phyloP scores from a whole-genome alignment of 2,888 invertebrate genomes.

The Diploptera punctata region DNA sequence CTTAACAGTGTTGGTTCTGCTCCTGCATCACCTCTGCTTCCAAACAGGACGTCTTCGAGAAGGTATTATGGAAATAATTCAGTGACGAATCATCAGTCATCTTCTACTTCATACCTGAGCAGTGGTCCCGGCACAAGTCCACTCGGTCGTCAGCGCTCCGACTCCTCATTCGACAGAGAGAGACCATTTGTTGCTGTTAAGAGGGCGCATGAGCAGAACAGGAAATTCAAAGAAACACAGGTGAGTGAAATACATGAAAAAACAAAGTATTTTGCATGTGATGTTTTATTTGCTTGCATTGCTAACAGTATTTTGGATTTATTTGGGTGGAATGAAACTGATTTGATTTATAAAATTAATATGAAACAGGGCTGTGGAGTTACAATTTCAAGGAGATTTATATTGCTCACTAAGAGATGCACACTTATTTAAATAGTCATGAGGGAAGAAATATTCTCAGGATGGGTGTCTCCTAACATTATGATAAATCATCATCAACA shows the following conservation, averaged over 20 bases:
- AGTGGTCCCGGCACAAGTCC: slow-evolving; percentile 50
- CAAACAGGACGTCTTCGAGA: slow-evolving; percentile 57
- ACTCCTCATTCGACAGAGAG: slow-evolving; percentile 57
- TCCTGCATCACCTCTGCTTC: slow-evolving; percentile 59
- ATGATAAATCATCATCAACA: too few relatives aligned
- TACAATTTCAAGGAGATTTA: too few relatives aligned
- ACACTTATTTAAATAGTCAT: too few relatives aligned
- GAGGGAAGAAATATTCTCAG: too few relatives aligned
- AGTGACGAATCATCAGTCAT: slow-evolving; percentile 39
- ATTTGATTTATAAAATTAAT: too few relatives aligned
- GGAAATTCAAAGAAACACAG: slow-evolving; percentile 57
- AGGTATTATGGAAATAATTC: slow-evolving; percentile 53
- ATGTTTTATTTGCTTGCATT: background rate
- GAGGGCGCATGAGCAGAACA: slow-evolving; percentile 59
- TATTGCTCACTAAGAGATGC: too few relatives aligned
- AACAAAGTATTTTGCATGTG: background rate
- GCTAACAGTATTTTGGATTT: background rate
- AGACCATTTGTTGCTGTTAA: slow-evolving; percentile 69
- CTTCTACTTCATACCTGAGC: slow-evolving; percentile 49
- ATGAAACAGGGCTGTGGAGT: too few relatives aligned
- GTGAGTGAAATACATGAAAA: too few relatives aligned
- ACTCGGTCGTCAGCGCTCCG: slow-evolving; percentile 49
- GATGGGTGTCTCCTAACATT: too few relatives aligned
- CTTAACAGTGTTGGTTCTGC: slow-evolving; percentile 50
- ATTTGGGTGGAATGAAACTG: too few relatives aligned